Base-by-base conservation (phyloP, 2,888 invertebrate species). In the Eupelmus urozonus region DNA sequence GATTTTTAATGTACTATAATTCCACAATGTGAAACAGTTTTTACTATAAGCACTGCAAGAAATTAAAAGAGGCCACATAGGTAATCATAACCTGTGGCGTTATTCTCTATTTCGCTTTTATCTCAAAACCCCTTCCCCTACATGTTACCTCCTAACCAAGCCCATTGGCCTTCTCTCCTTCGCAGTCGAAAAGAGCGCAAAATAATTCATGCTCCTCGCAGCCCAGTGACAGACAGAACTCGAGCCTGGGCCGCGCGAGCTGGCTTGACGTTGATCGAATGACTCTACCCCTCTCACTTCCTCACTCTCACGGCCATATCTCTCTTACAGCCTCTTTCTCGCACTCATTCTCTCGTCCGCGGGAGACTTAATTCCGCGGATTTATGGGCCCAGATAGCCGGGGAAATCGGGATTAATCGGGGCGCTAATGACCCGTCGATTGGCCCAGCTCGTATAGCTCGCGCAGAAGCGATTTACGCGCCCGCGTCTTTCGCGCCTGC, bases 371-470 rank as follows among this genome's bases (percentile, higher is more conserved):
- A 72, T 78, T 63, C 59, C 49, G 29, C 53, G 70, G 74, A 70
- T 78, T 78, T 74, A 65, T 65, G 65, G 65, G 70, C n/a, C 34
- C 20, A 53, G 62, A 57, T 63, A 74, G 60, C 20, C 55, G 69
- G 51, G 18, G 23, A 70, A 55, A 70, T 74, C 49, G 74, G 59
- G 51, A 69, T 69, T 70, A 74, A 78, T 78, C 70, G 53, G 49
- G 51, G 2, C n/a, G 57, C 59, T 78, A 74, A 78, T 59, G 59
- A 78, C 42, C 29, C 45, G 60, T 74, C 70, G 65, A 70, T 78
- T 67, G n/a, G n/a, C n/a, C n/a, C n/a, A n/a, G 72, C 29, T 13
- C 1, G 20, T 1, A 45, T 2, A 25, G 16, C n/a, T 73, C 51
- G 4, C 42, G 18, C 11, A 34, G 55, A 45, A 11, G 29, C n/a